These are phyloP conservation scores for Sceloporus undulatus DNA, from an alignment of 2,113 vertebrate species.

Conservation along the genomic window DNA sequence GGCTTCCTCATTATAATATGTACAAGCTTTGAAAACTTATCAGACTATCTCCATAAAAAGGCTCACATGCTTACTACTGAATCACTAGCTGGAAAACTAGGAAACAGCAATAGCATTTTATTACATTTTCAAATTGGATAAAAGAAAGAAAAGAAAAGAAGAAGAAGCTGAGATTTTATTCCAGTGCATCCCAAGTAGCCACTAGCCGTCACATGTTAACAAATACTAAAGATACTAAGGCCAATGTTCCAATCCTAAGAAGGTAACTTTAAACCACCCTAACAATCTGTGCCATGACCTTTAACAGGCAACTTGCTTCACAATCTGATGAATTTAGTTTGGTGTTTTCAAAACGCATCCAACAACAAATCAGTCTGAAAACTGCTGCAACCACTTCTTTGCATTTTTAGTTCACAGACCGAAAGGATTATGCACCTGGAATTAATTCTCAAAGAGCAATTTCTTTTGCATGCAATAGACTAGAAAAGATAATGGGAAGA, in stretches of 20 bases:
- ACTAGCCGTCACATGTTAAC: not conserved
- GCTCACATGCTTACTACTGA: conserved; percentile 44
- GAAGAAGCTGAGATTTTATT: not conserved
- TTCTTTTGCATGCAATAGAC: not conserved
- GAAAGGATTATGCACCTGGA: not conserved
- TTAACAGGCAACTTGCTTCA: not conserved
- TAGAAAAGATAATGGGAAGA: not conserved
- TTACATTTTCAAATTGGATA: not conserved
- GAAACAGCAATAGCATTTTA: conserved; percentile 26
- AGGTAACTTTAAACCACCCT: not conserved
- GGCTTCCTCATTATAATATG: conserved; percentile 22
- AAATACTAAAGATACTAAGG: not conserved
- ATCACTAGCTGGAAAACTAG: not conserved
- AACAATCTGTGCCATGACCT: not conserved
- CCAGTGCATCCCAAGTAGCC: not conserved
- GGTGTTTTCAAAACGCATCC: not conserved
- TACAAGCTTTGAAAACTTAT: conserved; percentile 24
- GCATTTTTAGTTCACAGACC: not conserved
- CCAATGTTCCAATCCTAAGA: not conserved
- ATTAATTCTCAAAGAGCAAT: conserved; percentile 1
- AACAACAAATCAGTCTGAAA: not conserved
- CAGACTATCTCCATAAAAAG: conserved; percentile 42
- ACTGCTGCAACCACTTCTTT: not conserved
- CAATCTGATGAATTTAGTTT: not conserved
- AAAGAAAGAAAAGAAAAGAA: too few species aligned